phyloP scores from a whole-genome alignment of 2,113 vertebrate genomes.

The Prietella phreatophila region DNA sequence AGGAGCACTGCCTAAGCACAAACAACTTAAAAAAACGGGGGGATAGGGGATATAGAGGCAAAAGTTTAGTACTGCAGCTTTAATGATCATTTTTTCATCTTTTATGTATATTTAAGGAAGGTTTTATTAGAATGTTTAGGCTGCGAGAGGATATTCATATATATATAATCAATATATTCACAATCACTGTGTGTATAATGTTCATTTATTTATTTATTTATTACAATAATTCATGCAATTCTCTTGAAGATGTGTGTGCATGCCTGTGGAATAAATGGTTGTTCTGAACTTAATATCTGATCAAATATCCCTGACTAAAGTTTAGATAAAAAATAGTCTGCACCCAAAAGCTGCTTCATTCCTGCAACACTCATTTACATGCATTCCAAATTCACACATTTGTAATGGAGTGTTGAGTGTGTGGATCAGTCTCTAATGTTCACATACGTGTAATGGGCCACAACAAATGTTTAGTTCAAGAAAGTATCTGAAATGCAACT shows the following conservation, averaged over 20 bases:
- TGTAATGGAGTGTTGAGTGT: background rate
- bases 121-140: background rate
- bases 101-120: background rate
- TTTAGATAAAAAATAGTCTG: constrained; percentile 2
- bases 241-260: background rate
- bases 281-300: background rate
- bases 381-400: background rate
- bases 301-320: background rate
- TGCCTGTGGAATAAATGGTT: background rate
- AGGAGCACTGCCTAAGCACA: too few relatives aligned
- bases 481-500: constrained; percentile 20
- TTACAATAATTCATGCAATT: background rate
- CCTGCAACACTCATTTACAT: background rate
- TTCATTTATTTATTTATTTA: too few relatives aligned
- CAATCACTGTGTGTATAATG: background rate
- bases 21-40: too few relatives aligned
- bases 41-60: too few relatives aligned
- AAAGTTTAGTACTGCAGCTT: too few relatives aligned
- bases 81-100: background rate
- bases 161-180: background rate
- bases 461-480: constrained; percentile 21
- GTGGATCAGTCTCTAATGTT: background rate
- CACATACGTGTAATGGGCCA: background rate
- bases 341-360: background rate
- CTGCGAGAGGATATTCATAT: background rate